Evolutionary conservation across 2,797 vertebrate genomes (phyloP).

Genomic region (Danio choprae): DNA sequence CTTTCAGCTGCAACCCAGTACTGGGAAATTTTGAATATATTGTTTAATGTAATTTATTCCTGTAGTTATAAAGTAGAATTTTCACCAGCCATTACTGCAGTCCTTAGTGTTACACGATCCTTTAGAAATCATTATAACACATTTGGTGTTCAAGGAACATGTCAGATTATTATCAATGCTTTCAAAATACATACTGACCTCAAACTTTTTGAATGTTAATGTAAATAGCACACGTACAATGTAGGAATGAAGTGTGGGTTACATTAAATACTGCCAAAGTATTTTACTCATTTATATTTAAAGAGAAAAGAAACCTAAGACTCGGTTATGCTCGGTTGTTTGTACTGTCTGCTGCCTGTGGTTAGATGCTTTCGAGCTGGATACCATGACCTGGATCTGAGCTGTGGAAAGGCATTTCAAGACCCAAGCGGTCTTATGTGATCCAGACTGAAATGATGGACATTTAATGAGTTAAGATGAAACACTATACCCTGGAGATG

Average conservation of each 20-base stretch:
- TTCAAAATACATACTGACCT: background rate
- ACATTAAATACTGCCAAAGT: slow-evolving; percentile 21
- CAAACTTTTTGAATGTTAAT: background rate
- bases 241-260: slow-evolving; percentile 28
- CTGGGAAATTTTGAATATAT: background rate
- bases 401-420: slow-evolving; percentile 40
- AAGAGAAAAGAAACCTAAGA: slow-evolving; percentile 29
- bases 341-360: slow-evolving; percentile 28
- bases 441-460: slow-evolving; percentile 31
- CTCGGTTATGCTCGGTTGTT: slow-evolving; percentile 13
- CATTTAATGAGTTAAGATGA: slow-evolving; percentile 37
- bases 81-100: background rate
- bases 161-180: background rate
- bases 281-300: slow-evolving; percentile 38
- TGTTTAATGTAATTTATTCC: background rate
- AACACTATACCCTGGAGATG: slow-evolving; percentile 34
- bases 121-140: background rate
- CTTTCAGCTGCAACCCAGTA: too few species aligned
- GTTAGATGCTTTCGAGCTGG: slow-evolving; percentile 13
- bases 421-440: slow-evolving; percentile 23
- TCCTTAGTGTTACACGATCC: background rate
- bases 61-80: background rate
- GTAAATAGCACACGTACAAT: slow-evolving; percentile 12
- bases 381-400: slow-evolving; percentile 41
- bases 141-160: background rate